phyloP scores from a whole-genome alignment of 2,113 vertebrate genomes.

The Antigone vipio region DNA sequence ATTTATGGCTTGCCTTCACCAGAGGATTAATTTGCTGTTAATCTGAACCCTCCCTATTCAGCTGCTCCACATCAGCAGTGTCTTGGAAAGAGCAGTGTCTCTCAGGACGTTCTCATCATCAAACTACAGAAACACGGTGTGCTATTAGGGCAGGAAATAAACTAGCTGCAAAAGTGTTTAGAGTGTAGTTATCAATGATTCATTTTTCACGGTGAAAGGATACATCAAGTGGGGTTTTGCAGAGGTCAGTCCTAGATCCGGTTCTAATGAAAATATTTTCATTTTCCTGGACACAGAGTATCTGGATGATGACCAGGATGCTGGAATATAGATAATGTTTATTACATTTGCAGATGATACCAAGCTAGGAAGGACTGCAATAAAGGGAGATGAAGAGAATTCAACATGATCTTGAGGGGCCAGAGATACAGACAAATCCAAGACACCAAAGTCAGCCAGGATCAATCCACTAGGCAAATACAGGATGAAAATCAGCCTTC shows the following conservation, averaged over 20 bases:
- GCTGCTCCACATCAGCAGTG: background rate
- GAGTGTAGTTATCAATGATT: background rate
- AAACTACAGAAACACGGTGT: background rate
- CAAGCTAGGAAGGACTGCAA: background rate
- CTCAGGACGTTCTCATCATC: background rate
- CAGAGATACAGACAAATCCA: background rate
- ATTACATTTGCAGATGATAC: conserved; percentile 44
- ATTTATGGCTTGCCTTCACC: conserved; percentile 12
- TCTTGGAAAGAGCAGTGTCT: background rate
- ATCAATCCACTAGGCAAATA: background rate
- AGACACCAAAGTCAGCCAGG: background rate
- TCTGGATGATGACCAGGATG: conserved; percentile 38
- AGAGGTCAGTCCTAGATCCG: background rate
- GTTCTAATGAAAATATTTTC: conserved; percentile 41
- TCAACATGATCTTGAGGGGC: background rate
- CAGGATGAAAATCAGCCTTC: background rate
- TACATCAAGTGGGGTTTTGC: background rate
- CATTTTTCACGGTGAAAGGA: conserved; percentile 21
- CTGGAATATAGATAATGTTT: conserved; percentile 29
- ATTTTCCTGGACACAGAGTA: conserved; percentile 10
- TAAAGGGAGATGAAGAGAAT: background rate
- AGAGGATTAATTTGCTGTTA: conserved; percentile 32
- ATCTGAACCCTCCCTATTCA: background rate
- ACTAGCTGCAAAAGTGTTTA: conserved; percentile 23
- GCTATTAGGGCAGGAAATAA: background rate